Evolutionary conservation across 2,797 vertebrate genomes (phyloP).

Genomic region (Myotis myotis): DNA sequence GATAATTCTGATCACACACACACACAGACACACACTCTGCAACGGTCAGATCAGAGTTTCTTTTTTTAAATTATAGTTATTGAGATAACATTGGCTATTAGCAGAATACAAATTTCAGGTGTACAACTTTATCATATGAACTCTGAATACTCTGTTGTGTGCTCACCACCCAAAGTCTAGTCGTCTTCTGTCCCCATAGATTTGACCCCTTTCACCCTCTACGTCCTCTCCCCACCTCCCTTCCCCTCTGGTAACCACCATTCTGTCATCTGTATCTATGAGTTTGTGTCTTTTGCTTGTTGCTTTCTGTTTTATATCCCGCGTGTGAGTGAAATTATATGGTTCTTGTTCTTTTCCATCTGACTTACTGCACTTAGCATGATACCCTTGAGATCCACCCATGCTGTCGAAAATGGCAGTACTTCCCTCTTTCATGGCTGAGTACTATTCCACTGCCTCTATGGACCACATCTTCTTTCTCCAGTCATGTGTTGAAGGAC

Average conservation of each 20-base stretch:
- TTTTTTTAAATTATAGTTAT: background rate
- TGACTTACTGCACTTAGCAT: background rate
- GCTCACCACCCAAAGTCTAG: background rate
- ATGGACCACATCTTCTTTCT: background rate
- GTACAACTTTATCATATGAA: background rate
- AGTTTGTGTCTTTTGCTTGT: background rate
- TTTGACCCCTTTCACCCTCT: background rate
- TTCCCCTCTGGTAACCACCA: background rate
- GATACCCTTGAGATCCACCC: background rate
- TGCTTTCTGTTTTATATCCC: background rate
- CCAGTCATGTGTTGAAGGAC: background rate
- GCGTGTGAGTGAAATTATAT: background rate
- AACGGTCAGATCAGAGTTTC: background rate
- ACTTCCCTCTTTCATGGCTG: background rate
- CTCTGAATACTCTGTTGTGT: background rate
- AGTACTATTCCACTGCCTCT: background rate
- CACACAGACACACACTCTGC: too few relatives aligned
- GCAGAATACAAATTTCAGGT: background rate
- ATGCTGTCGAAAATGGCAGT: background rate
- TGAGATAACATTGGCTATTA: background rate
- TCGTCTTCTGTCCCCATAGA: background rate
- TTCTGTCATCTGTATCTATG: too few relatives aligned
- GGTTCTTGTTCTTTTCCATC: background rate
- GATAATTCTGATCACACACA: background rate
- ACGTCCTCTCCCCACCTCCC: accelerated